These are phyloP conservation scores for Gorsachius goisagi DNA, from an alignment of 2,113 vertebrate genomes.

Conservation along the genomic window DNA sequence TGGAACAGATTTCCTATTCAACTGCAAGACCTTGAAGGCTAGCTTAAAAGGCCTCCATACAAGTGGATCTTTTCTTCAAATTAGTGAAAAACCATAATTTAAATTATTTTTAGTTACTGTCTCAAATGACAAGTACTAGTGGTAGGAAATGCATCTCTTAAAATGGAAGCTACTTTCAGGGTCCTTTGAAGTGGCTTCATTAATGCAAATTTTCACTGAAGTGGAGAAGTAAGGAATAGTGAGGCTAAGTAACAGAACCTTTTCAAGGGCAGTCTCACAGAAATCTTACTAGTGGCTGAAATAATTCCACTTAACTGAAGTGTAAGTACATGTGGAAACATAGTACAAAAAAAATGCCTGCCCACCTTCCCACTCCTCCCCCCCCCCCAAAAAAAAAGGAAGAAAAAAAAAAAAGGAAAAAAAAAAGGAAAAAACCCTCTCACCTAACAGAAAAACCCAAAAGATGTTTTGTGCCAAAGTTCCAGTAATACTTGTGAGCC, in stretches of 20 bases:
- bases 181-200: neutral
- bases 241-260: neutral
- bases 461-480: neutral
- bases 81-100: neutral
- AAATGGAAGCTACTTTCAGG: neutral
- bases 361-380: neutral
- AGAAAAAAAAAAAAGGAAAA: too few species aligned
- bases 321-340: neutral
- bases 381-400: too few species aligned
- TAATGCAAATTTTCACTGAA: neutral
- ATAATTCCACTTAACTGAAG: neutral
- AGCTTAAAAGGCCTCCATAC: neutral
- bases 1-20: neutral
- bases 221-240: neutral
- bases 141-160: neutral
- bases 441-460: neutral
- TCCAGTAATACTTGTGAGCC: neutral
- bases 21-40: neutral
- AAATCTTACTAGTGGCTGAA: neutral
- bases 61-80: neutral
- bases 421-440: accelerated
- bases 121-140: neutral
- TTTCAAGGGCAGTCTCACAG: neutral
- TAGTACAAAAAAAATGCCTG: neutral
- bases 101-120: neutral